These are phyloP conservation scores for Hanleya hanleyi DNA, from an alignment of 2,888 invertebrate genomes.

Conservation along the genomic window DNA sequence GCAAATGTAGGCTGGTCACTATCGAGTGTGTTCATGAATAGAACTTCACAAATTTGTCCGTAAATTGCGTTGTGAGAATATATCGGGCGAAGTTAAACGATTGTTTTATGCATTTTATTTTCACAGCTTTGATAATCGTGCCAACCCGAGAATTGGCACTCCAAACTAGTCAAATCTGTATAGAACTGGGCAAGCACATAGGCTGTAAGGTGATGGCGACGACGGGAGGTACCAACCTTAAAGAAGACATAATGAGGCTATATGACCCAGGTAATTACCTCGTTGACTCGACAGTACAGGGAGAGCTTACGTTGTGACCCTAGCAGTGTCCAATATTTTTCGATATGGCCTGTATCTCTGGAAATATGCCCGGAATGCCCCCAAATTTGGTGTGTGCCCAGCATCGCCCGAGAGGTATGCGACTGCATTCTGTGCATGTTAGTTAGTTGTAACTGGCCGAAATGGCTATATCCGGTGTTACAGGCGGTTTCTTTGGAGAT, in stretches of 20 bases:
- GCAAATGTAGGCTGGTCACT: not conserved
- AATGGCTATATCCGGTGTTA: too few species aligned
- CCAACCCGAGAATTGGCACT: slow-evolving; percentile 98
- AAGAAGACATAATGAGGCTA: slow-evolving; percentile 99
- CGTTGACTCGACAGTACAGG: too few species aligned
- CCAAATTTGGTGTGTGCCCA: too few species aligned
- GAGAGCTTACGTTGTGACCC: too few species aligned
- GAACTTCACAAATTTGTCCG: not conserved
- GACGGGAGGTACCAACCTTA: slow-evolving; percentile 93
- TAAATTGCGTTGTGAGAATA: not conserved
- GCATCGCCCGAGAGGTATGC: too few species aligned
- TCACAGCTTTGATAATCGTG: slow-evolving; percentile 92
- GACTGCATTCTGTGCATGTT: too few species aligned
- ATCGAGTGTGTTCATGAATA: not conserved
- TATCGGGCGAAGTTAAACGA: not conserved
- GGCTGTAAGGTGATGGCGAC: slow-evolving; percentile 99
- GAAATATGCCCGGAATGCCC: too few species aligned
- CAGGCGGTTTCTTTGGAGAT: too few species aligned
- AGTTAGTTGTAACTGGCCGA: too few species aligned
- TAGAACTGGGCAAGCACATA: slow-evolving; percentile 98
- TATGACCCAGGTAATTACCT: slow-evolving; percentile 94
- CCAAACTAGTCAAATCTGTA: slow-evolving; percentile 99
- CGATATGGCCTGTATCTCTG: too few species aligned
- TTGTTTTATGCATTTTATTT: not conserved
- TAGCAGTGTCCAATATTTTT: too few species aligned